Evolutionary conservation across 2,888 invertebrate species (phyloP).

Genomic region (Brachypalpus laphriformis): DNA sequence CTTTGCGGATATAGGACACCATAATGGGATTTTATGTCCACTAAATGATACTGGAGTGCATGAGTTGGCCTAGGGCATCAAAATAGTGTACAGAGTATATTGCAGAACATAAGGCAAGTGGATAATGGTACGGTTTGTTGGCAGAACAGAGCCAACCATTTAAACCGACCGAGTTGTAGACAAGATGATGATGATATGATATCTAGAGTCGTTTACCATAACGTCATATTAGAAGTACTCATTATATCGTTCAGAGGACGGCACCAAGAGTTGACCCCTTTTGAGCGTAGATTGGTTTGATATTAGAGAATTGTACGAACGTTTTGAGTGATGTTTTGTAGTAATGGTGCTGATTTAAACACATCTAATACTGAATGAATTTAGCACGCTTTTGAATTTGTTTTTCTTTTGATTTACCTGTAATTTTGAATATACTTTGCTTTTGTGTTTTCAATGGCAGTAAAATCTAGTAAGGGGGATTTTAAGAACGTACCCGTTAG

Average conservation of each 20-base stretch:
- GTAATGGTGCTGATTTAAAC: neutral
- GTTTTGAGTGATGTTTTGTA: neutral
- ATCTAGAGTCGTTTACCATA: constrained; percentile 66
- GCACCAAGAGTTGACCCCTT: constrained; percentile 46
- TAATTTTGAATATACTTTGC: no score
- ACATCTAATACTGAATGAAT: no score
- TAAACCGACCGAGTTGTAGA: constrained; percentile 56
- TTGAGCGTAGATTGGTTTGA: constrained; percentile 16
- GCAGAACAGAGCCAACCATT: constrained; percentile 46
- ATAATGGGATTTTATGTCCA: constrained; percentile 74
- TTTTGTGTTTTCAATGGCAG: no score
- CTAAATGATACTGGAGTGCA: constrained; percentile 73
- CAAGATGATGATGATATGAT: constrained; percentile 65
- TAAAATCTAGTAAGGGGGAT: no score
- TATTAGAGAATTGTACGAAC: neutral
- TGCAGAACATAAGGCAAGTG: constrained; percentile 27
- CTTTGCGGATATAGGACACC: constrained; percentile 70
- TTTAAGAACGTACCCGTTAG: no score
- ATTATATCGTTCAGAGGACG: constrained; percentile 46
- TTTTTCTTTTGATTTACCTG: no score
- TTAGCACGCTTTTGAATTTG: no score
- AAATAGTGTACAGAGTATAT: constrained; percentile 36
- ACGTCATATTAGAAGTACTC: constrained; percentile 68
- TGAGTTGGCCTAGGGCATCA: constrained; percentile 64
- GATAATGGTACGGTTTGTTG: constrained; percentile 22